Evolutionary conservation across 2,888 invertebrate species (phyloP), one percentile per base, ranked within the genome.

Genomic region (Epiblema foenella): DNA sequence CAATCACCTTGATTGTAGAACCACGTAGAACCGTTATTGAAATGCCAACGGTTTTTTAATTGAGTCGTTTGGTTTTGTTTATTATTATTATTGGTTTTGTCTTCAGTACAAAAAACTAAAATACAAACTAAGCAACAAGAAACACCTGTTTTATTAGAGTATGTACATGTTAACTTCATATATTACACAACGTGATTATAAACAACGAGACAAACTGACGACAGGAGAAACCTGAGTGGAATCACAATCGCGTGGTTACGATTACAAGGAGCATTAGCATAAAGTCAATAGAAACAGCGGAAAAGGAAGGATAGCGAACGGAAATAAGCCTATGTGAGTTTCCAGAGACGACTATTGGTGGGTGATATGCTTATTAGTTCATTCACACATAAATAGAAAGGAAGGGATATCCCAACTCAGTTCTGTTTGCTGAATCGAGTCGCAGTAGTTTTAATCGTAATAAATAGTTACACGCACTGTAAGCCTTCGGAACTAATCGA

Each of bases 221-320:
- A 15, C 62, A 56, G 54, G 37, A 29, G 17, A 51, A 24, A 60
- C 57, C 68, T 33, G 46, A 46, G 29, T 69, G 59, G 60, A 60
- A 69, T 69, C 54, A 63, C 46, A 66, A 65, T 52, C 65, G 46
- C 49, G 18, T 70, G 64, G 64, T 10, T 39, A 42, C 57, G 62
- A 60, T 60, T 62, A 68, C 52, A 24, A 57, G 24, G 42, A n/a
- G 8, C 49, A 70, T 70, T 70, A 70, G 70, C 70, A 70, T 70
- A 66, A 51, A 59, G 66, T 66, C 70, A 66, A 66, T 66, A 70
- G 70, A 60, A 52, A 66, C 46, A 39, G 51, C 63, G 66, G 66
- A 70, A 70, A 70, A 70, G 70, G 70, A 66, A 66, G 37, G 18
- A 59, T 52, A 20, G 29, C 3, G 54, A 56, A 66, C 54, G 66